Conservation (phyloP, 2,888 invertebrate species). For the Orchesellides sinensis region DNA sequence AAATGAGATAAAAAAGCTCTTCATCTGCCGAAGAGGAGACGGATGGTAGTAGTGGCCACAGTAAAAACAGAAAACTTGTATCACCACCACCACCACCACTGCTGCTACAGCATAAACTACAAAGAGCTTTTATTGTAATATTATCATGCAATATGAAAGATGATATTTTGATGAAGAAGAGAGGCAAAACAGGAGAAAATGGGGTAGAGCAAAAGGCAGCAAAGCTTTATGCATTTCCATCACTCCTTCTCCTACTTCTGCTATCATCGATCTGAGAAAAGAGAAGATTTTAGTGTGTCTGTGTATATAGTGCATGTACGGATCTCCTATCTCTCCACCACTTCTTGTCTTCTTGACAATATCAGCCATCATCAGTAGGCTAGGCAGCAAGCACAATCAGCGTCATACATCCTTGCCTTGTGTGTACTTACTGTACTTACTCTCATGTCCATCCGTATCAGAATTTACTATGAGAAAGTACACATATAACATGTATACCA, state of each 20-base stretch:
- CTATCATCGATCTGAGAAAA: conserved; percentile 62
- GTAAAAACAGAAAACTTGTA: conserved; percentile 27
- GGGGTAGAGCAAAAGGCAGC: conserved; percentile 29
- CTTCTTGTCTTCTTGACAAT: conserved; percentile 67
- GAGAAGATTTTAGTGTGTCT: conserved; percentile 46
- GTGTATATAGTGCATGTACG: conserved; percentile 11
- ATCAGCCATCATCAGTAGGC: conserved; percentile 57
- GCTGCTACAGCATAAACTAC: neutral
- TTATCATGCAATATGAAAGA: conserved; percentile 63
- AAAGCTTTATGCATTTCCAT: conserved; percentile 26
- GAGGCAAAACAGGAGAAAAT: conserved; percentile 13
- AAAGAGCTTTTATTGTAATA: conserved; percentile 60
- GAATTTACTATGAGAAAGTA: neutral
- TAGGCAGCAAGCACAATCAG: conserved; percentile 45
- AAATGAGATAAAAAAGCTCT: conserved; percentile 60
- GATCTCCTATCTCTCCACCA: conserved; percentile 59
- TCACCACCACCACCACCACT: neutral
- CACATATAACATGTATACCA: conserved; percentile 33
- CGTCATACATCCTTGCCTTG: conserved; percentile 23
- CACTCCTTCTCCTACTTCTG: conserved; percentile 23
- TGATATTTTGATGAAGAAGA: conserved; percentile 61
- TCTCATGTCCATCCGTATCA: conserved; percentile 21
- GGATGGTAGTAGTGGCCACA: conserved; percentile 58
- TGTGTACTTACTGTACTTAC: conserved; percentile 19
- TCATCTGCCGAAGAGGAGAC: conserved; percentile 65